A percentile compares a stretch with the other conserved stretches of the same genome.
Evolutionary conservation across 2,113 vertebrate species (phyloP).

Genomic region (Oryzias javanicus): DNA sequence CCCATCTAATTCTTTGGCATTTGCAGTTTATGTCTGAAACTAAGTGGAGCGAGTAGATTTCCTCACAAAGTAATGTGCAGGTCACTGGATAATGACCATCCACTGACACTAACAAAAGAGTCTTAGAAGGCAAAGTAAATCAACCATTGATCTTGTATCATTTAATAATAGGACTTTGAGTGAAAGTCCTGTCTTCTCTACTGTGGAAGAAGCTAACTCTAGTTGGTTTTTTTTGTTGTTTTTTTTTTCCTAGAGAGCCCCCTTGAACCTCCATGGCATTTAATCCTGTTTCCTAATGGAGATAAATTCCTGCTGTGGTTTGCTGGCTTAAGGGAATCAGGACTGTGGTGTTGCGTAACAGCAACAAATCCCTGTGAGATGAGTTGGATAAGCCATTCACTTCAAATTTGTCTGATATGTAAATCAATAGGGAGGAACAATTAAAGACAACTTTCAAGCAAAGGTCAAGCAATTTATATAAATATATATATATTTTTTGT

Average conservation of each 20-base stretch:
- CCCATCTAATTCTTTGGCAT: not conserved
- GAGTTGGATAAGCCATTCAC: constrained; percentile 51
- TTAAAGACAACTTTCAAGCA: constrained; percentile 17
- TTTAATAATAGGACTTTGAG: constrained; percentile 51
- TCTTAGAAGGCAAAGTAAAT: constrained; percentile 39
- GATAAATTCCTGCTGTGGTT: constrained; percentile 63
- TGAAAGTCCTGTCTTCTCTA: constrained; percentile 18
- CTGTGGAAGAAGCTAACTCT: constrained; percentile 14
- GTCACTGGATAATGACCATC: constrained; percentile 25
- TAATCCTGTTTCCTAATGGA: constrained; percentile 70
- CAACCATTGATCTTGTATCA: constrained; percentile 31
- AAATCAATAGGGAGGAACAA: constrained; percentile 32
- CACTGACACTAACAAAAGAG: constrained; percentile 21
- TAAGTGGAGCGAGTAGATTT: constrained; percentile 4
- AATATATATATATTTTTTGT: too few species aligned
- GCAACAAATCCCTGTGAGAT: constrained; percentile 58
- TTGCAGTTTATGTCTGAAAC: not conserved
- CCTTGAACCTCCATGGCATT: constrained; percentile 56
- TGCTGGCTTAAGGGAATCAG: constrained; percentile 60
- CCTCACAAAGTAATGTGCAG: constrained; percentile 14
- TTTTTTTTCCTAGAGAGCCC: constrained; percentile 21
- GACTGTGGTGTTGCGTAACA: constrained; percentile 52
- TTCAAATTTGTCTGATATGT: constrained; percentile 44
- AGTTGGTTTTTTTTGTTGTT: not conserved
- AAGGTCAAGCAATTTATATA: not conserved